Conservation (phyloP, 1,140 invertebrate genomes). For the Sarcophaga bullata region DNA sequence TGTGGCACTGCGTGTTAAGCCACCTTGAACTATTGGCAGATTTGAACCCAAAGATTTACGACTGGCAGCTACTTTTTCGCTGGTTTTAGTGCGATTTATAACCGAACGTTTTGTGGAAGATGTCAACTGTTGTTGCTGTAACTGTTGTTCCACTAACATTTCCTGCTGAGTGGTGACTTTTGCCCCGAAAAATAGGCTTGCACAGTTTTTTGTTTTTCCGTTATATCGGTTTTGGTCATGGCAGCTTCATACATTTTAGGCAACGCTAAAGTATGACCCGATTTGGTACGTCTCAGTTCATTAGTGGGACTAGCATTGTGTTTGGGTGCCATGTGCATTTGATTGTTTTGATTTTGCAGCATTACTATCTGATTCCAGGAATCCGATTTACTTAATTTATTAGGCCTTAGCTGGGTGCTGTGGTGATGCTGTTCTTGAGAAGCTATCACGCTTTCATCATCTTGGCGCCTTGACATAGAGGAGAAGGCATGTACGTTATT, state of each 20-base stretch:
- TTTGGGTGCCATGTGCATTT: slow-evolving; percentile 56
- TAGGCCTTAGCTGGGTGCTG: slow-evolving; percentile 50
- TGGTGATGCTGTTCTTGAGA: slow-evolving; percentile 9
- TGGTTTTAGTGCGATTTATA: slow-evolving; percentile 67
- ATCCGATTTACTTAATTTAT: slow-evolving; percentile 77
- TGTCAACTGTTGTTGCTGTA: no score
- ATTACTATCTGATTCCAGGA: slow-evolving; percentile 79
- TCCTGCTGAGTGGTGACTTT: slow-evolving; percentile 56
- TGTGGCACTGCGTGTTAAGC: slow-evolving; percentile 76
- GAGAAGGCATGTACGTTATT: slow-evolving; percentile 61
- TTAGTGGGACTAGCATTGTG: slow-evolving; percentile 43
- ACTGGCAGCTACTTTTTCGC: slow-evolving; percentile 65
- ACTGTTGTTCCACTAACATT: slow-evolving; percentile 34
- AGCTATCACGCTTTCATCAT: not conserved
- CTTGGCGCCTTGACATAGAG: slow-evolving; percentile 52
- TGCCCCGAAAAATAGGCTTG: slow-evolving; percentile 79
- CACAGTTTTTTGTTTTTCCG: slow-evolving; percentile 80
- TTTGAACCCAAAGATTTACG: slow-evolving; percentile 62
- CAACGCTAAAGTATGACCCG: slow-evolving; percentile 75
- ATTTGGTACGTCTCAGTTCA: slow-evolving; percentile 74
- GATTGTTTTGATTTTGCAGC: slow-evolving; percentile 53
- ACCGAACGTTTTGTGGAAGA: slow-evolving; percentile 57
- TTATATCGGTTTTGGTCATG: slow-evolving; percentile 76
- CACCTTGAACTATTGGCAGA: slow-evolving; percentile 46
- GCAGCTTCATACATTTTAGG: slow-evolving; percentile 84